Evolutionary conservation across 2,888 invertebrate species (phyloP), one percentile per base, ranked within the genome.

Genomic region (Nomada hirtipes): DNA sequence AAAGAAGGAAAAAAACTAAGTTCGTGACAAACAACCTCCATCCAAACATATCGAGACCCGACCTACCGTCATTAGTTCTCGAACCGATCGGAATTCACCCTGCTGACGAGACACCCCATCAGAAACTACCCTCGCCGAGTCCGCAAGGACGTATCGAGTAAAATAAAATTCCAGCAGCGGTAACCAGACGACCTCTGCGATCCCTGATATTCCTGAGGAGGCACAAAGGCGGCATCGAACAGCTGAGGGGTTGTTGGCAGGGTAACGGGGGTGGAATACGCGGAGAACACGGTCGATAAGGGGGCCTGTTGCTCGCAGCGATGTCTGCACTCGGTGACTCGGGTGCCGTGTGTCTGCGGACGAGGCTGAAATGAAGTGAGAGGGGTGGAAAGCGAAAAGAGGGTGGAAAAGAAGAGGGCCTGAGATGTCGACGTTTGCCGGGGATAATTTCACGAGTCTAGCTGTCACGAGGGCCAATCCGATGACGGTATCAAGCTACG

Each of bases 261-360:
- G 64, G 71, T 71, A 81, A 61, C 53, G 60, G 55, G 74, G 78
- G 73, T 64, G 74, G 70, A 64, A 63, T 84, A 90, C 90, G 89
- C 86, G 89, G 82, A 80, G 83, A 82, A 83, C 81, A 86, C 83
- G 91, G 86, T 92, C 92, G 92, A 92, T 92, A 91, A 79, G 88
- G 88, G 79, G 86, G 85, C 85, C 92, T 92, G 92, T 92, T 92
- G 92, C 92, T 91, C 89, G 73, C 85, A 83, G 78, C 82, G 70
- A 57, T 79, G 79, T 87, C 85, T 85, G 75, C 79, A 44, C 68
- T 57, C 64, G 60, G 44, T 52, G 81, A 53, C 57, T 52, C 59
- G 61, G 64, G 15, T 36, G 57, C 57, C 52, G 78, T 20, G 53
- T 44, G 73, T 76, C 68, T 63, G 74, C 29, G 57, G 57, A 42